Evolutionary conservation across 2,113 vertebrate genomes (phyloP).

Genomic region (Diadophis punctatus): DNA sequence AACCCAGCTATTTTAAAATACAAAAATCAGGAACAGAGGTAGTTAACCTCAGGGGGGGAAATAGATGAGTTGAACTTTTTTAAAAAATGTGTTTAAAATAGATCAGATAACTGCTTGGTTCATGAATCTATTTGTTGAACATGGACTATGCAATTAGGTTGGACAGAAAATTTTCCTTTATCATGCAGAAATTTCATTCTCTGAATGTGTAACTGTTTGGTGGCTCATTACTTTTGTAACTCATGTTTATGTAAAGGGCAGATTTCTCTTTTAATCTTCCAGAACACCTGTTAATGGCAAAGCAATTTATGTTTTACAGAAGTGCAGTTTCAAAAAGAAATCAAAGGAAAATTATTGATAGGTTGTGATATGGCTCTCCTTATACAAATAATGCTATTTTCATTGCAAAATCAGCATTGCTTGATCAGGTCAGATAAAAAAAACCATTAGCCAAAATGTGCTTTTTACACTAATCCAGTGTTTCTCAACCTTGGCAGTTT

Average conservation of each 20-base stretch:
- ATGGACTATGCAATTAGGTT: background rate
- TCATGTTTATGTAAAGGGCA: slow-evolving; percentile 22
- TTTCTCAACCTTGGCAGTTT: no score
- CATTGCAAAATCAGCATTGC: background rate
- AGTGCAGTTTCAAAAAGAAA: background rate
- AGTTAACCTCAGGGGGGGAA: background rate
- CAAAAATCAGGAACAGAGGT: background rate
- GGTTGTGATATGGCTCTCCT: background rate
- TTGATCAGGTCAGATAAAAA: background rate
- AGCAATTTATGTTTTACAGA: background rate
- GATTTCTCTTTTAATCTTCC: background rate
- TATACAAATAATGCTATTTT: background rate
- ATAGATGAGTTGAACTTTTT: background rate
- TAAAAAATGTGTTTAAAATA: background rate
- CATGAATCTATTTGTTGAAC: slow-evolving; percentile 7
- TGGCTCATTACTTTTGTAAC: slow-evolving; percentile 10
- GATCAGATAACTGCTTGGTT: background rate
- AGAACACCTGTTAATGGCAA: background rate
- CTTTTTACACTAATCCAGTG: no score
- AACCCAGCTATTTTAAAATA: background rate
- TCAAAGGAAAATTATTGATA: background rate
- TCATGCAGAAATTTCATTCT: background rate
- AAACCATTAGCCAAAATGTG: background rate
- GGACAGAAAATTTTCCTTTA: background rate
- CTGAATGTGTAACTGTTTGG: background rate